Conservation (phyloP, 1,140 invertebrate genomes). For the Caerostris darwini region DNA sequence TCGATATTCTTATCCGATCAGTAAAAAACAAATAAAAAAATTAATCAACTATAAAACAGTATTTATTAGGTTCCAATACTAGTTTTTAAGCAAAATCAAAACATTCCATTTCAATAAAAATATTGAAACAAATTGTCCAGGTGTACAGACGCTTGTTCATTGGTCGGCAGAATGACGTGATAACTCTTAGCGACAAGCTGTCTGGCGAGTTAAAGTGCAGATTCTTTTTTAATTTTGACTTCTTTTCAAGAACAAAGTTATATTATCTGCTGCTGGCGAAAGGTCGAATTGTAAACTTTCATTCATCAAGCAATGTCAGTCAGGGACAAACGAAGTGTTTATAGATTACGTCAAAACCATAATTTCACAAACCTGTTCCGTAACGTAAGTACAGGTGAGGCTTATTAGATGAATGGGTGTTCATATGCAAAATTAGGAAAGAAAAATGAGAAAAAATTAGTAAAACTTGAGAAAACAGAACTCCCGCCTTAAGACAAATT, state of each 20-base stretch:
- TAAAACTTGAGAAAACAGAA: neutral
- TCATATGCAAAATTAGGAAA: neutral
- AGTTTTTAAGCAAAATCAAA: neutral
- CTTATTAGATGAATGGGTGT: neutral
- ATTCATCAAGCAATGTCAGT: neutral
- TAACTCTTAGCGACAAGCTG: neutral
- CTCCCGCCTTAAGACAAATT: neutral
- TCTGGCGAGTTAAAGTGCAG: neutral
- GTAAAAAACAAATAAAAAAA: neutral
- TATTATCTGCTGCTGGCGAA: neutral
- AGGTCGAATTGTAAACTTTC: neutral
- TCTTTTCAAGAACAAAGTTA: neutral
- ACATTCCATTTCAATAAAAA: neutral
- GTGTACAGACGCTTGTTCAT: neutral
- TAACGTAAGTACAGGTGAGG: neutral
- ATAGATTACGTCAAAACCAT: neutral
- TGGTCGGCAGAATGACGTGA: neutral
- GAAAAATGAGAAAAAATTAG: neutral
- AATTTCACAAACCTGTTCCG: neutral
- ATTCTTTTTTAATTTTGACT: neutral
- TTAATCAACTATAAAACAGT: neutral
- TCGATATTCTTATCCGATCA: neutral
- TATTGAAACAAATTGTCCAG: neutral
- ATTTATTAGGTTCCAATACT: neutral
- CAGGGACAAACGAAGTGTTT: neutral